Base-by-base conservation (phyloP, 2,113 vertebrate species). In the Cephalopterus ornatus region DNA sequence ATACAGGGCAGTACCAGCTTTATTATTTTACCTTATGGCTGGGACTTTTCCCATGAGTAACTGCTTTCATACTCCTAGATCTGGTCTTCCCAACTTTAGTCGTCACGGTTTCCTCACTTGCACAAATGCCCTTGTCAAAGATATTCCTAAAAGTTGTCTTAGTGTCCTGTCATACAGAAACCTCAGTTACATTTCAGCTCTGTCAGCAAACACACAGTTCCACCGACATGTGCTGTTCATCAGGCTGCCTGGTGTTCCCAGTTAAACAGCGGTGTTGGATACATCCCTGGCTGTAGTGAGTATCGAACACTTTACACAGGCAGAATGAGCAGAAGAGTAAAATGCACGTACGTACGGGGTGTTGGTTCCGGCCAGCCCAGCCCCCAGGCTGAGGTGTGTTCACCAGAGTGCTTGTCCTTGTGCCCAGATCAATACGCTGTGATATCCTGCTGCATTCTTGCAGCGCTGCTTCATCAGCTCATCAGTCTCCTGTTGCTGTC, bases 321-420 rank as follows among this genome's bases (percentile, higher is more conserved):
- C 19, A 33, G 39, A 80, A 71, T 0, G 5, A 76, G 44, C 24
- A 18, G 16, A 32, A 67, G 15, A 22, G 9, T 21, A 11, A 42
- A 61, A 55, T 16, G 41, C 23, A 14, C 4, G 12, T 72, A 35
- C 23, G 0, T 72, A 35, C 23, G 0, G 1, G 11, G 8, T 11
- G 3, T 15, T 61, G 0, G 0, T 41, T 55, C 13, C 24, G 53
- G 22, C 19, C 18, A 28, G 30, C 41, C 44, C 30, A 28, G 41
- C 47, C 73, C 39, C 2, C 26, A 9, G 19, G 4, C 19, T 33
- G 37, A 77, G 14, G 33, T 11, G n/a, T 14, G 28, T 16, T 83
- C 27, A 13, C 41, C 41, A 8, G 5, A 59, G 70, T 5, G 55
- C 22, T 27, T 41, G 41, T 44, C 37, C 47, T 42, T 37, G 42